Evolutionary conservation across 1,140 invertebrate species (phyloP).

Genomic region (Agrypnia vestita): DNA sequence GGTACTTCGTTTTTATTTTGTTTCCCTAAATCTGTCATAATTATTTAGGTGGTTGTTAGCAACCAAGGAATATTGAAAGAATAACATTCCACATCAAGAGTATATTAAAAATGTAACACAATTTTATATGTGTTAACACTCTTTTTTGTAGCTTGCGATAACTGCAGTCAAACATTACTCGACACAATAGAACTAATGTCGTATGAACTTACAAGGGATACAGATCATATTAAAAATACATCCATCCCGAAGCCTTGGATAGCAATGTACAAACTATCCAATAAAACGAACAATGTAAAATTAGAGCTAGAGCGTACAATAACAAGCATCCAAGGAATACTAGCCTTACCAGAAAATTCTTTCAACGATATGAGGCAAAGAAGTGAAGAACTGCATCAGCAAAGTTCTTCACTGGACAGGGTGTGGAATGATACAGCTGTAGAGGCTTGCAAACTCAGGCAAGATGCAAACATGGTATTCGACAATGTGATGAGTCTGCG

Average conservation of each 20-base stretch:
- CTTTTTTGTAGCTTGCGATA: slow-evolving; percentile 86
- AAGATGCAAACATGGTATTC: slow-evolving; percentile 56
- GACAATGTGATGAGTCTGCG: slow-evolving; percentile 55
- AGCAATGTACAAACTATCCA: slow-evolving; percentile 72
- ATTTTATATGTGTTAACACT: background rate
- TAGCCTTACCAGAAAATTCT: slow-evolving; percentile 47
- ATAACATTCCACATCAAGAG: too few species aligned
- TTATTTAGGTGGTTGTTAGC: too few species aligned
- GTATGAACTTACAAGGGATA: slow-evolving; percentile 69
- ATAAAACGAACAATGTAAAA: slow-evolving; percentile 62
- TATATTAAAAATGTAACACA: too few species aligned
- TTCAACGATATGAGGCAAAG: slow-evolving; percentile 38
- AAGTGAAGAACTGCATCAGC: slow-evolving; percentile 13
- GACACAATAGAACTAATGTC: slow-evolving; percentile 80
- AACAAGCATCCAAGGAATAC: slow-evolving; percentile 32
- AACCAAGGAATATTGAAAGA: too few species aligned
- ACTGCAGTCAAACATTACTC: slow-evolving; percentile 90
- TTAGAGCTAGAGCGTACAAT: slow-evolving; percentile 24
- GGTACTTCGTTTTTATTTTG: too few species aligned
- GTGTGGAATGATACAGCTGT: slow-evolving; percentile 49
- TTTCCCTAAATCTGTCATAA: too few species aligned
- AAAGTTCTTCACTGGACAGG: slow-evolving; percentile 13
- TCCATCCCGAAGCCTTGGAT: slow-evolving; percentile 85
- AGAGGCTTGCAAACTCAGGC: slow-evolving; percentile 50
- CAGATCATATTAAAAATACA: slow-evolving; percentile 75